phyloP scores from a whole-genome alignment of 2,888 invertebrate species.

The Tolmerus cingulatus region DNA sequence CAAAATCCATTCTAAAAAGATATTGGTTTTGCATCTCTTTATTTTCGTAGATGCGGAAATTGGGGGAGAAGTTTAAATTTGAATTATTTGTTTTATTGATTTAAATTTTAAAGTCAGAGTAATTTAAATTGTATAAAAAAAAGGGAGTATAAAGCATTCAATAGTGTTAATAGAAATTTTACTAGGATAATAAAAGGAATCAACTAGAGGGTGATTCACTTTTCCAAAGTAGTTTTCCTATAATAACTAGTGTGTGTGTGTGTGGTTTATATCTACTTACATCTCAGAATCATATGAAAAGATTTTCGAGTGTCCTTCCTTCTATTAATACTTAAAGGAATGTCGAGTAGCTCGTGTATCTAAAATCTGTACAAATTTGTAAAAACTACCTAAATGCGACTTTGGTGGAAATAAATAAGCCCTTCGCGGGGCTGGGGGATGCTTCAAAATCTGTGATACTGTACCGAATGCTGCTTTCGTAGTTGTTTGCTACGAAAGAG shows the following conservation, averaged over 20 bases:
- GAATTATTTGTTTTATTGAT: no score
- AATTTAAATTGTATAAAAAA: no score
- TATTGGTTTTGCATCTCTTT: no score
- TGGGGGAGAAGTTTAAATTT: no score
- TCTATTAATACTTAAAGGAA: constrained; percentile 1
- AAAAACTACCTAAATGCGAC: neutral
- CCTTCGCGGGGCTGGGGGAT: neutral
- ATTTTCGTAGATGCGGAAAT: no score
- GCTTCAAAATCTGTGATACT: constrained; percentile 31
- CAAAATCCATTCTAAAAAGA: no score
- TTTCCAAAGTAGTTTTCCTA: neutral
- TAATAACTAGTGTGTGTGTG: neutral
- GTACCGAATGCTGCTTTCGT: constrained; percentile 51
- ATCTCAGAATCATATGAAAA: neutral
- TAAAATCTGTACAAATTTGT: neutral
- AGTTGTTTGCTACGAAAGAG: constrained; percentile 60
- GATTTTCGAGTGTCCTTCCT: neutral
- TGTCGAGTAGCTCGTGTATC: neutral
- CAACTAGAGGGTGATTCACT: no score
- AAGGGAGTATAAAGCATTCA: no score
- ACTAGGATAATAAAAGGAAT: no score
- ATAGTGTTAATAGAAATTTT: no score
- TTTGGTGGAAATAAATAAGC: neutral
- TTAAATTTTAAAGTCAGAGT: no score
- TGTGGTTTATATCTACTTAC: neutral